These are phyloP conservation scores for Vespertilio murinus DNA, from an alignment of 2,797 vertebrate genomes.

Conservation along the genomic window DNA sequence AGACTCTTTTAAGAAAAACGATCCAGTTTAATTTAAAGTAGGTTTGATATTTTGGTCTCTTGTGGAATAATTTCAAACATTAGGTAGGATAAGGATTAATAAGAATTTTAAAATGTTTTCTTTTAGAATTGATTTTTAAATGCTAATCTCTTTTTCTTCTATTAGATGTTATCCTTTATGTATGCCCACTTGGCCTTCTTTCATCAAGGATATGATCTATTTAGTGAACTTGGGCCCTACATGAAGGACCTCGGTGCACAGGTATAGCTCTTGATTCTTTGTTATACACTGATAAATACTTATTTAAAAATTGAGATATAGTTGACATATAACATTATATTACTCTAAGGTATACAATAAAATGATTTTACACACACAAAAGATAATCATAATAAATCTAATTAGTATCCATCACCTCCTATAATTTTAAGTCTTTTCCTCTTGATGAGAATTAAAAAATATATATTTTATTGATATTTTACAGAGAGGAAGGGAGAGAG, in stretches of 20 bases:
- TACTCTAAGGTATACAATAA: background rate
- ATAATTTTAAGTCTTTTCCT: background rate
- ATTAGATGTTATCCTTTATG: slow-evolving; percentile 98
- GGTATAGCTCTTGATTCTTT: slow-evolving; percentile 84
- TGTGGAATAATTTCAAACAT: background rate
- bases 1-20: slow-evolving; percentile 19
- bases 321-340: background rate
- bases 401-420: background rate
- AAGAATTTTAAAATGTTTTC: background rate
- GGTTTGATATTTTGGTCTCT: background rate
- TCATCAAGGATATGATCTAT: slow-evolving; percentile 98
- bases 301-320: background rate
- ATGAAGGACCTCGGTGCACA: slow-evolving; percentile 97
- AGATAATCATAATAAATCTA: background rate
- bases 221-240: slow-evolving; percentile 95
- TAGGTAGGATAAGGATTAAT: background rate
- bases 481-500: too few species aligned
- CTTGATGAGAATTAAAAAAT: too few species aligned
- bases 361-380: background rate
- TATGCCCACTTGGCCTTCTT: slow-evolving; percentile 98
- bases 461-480: too few species aligned
- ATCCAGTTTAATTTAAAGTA: slow-evolving; percentile 34
- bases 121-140: slow-evolving; percentile 18
- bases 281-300: background rate
- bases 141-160: background rate